Evolutionary conservation across 2,113 vertebrate genomes (phyloP), one percentile per base, ranked within the genome.

Genomic region (Tupaia chinensis): DNA sequence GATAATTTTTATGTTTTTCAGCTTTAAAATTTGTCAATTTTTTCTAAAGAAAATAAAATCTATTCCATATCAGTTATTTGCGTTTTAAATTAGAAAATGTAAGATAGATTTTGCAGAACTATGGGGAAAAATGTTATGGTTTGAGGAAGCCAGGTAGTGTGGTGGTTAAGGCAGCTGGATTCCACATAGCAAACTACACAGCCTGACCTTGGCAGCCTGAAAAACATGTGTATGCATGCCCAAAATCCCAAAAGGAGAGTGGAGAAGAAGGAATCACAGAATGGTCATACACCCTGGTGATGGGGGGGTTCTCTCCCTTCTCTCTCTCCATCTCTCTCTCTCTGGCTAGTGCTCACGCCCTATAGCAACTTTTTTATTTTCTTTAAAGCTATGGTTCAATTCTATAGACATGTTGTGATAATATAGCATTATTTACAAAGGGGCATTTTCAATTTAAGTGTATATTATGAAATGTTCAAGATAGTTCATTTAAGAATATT

Each of bases 401-500:
- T 86, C 44, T 73, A 22, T 5, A 85, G 63, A 88, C 9, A 58
- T 34, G 16, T 4, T 25, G 22, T 54, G 25, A 87, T 78, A 32
- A 92, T 34, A 15, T 73, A 22, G 14, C 25, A 54, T 53, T 74
- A 84, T 84, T 29, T 66, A 78, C 27, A 68, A 72, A 65, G 84
- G 27, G 11, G 69, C 13, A 5, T 58, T 72, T 91, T 93, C 27
- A 89, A 22, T 87, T 72, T 73, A 93, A 96, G 73, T 53, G 1
- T 95, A 9, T 63, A 92, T 32, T 91, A 94, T 86, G 12, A 89
- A 95, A 93, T 73, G 4, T 69, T 86, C n/a, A 53, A 56, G 27
- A 73, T 66, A 93, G 89, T 91, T 95, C n/a, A 93, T 54, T 29
- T 85, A 68, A 76, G 44, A 94, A 86, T n/a, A 72, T 77, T 81